Base-by-base conservation (phyloP, 2,888 invertebrate species). In the Melieria picta region DNA sequence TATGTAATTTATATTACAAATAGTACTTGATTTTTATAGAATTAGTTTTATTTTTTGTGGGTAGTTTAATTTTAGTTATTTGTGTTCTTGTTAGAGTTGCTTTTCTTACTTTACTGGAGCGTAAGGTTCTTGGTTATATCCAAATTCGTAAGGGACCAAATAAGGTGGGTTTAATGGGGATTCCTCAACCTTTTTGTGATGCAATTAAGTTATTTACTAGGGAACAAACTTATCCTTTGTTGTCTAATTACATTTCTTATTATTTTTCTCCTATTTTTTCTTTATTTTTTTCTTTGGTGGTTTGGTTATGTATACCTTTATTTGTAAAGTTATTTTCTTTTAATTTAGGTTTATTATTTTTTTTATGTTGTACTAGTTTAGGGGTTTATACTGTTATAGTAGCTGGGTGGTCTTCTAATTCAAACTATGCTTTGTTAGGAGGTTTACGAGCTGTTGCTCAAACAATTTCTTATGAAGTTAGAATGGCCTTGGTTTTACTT, bases 381-480 rank as follows among this genome's bases (percentile, higher is more conserved):
- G 89, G 91, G 0, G 91, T 92, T 79, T 93, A 92, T 88, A 88
- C 88, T 0, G 83, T 91, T 65, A 89, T 93, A 84, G 80, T 91
- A 78, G 87, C 90, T 7, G 92, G 93, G 0, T 93, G 91, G 82
- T 88, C 91, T 77, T 93, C 92, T 9, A 93, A 93, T 89, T 93
- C 91, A 68, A 91, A 90, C 87, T 93, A 93, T 91, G 86, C 92
- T 56, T 88, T 93, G 83, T 89, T 93, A 81, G 92, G 93, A 0
- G 89, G 90, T 0, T 87, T 93, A 76, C 92, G 93, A 0, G 88
- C 90, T 1, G 89, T 93, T 0, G 91, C 92, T 85, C 93, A 93
- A 86, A 91, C 91, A 72, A 91, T 93, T 90, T 93, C 92, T 81
- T 93, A 93, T 90, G 93, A 93, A 85, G 91, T 93, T 52, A 91